These are phyloP conservation scores for Caerostris darwini DNA, from an alignment of 1,140 invertebrate genomes.

Conservation along the genomic window DNA sequence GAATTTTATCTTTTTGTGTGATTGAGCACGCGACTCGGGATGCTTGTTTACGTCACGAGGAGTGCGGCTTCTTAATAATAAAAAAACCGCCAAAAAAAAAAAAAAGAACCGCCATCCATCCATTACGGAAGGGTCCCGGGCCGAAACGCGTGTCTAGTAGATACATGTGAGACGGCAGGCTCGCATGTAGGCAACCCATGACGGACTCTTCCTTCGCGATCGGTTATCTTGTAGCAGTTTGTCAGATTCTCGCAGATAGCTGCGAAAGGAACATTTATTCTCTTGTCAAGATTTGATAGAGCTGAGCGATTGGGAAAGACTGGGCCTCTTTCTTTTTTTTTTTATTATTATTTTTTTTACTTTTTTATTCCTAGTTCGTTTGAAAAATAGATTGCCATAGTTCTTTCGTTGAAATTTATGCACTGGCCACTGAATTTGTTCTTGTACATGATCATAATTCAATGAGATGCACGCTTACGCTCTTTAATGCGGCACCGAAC, in stretches of 20 bases:
- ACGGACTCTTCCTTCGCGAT: neutral
- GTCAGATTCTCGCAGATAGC: conserved; percentile 34
- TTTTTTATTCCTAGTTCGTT: too few species aligned
- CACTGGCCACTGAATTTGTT: too few species aligned
- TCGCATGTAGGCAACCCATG: neutral
- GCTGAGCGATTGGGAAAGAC: too few species aligned
- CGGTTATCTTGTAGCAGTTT: conserved; percentile 16
- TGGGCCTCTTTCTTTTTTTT: too few species aligned
- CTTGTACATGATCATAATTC: too few species aligned
- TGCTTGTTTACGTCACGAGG: conserved; percentile 55
- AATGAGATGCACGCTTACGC: too few species aligned
- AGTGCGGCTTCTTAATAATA: conserved; percentile 34
- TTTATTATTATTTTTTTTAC: too few species aligned
- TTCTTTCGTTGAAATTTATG: too few species aligned
- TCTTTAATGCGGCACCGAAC: too few species aligned
- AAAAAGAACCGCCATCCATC: neutral
- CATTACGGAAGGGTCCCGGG: neutral
- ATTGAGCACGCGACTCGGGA: conserved; percentile 63
- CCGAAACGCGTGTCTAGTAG: neutral
- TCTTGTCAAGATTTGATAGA: neutral
- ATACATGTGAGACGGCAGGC: neutral
- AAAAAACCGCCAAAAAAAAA: too few species aligned
- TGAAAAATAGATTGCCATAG: too few species aligned
- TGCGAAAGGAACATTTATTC: conserved; percentile 28
- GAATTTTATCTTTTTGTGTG: conserved; percentile 54